Base-by-base conservation (phyloP, 2,113 vertebrate species). In the Sturnira hondurensis region DNA sequence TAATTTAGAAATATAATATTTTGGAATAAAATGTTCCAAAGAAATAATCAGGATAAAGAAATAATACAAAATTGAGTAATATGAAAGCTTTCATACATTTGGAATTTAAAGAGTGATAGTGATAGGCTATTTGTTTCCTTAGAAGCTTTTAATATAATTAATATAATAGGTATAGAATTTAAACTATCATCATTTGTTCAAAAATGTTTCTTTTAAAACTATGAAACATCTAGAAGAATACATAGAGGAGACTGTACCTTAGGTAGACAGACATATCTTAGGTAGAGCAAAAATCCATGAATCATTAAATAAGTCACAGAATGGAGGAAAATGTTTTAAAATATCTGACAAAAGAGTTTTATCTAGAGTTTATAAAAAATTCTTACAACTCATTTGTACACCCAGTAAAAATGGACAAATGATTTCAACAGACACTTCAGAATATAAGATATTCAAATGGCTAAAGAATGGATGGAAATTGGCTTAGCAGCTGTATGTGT, bases 1-100 rank as follows among this genome's bases (percentile, higher is more conserved):
- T 89, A 95, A 63, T 93, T 85, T 96, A 56, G 38, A 91, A 73
- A 80, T 74, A 6, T 87, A 88, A 63, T 82, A 76, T 63, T 96
- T 91, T 41, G 78, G 13, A 14, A 84, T 81, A 9, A 89, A 86
- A n/a, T n/a, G n/a, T n/a, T n/a, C n/a, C n/a, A n/a, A n/a, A n/a
- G n/a, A 61, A 95, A n/a, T 93, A 17, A 87, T n/a, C n/a, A 83
- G 24, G 73, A 73, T 86, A 61, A 91, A 84, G 54, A 80, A 86
- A 68, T 84, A 71, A 33, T 71, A 47, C 2, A 78, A 95, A 91
- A 88, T 22, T 91, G 82, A 73, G 13, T 58, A 77, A 8, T 84
- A 45, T 45, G 26, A 67, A 92, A 38, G 8, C 43, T 90, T 56
- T 41, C 80, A 7, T 52, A 11, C 13, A 11, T 67, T 80, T 78